Conservation (phyloP, 2,888 invertebrate genomes). For the Candidula unifasciata region DNA sequence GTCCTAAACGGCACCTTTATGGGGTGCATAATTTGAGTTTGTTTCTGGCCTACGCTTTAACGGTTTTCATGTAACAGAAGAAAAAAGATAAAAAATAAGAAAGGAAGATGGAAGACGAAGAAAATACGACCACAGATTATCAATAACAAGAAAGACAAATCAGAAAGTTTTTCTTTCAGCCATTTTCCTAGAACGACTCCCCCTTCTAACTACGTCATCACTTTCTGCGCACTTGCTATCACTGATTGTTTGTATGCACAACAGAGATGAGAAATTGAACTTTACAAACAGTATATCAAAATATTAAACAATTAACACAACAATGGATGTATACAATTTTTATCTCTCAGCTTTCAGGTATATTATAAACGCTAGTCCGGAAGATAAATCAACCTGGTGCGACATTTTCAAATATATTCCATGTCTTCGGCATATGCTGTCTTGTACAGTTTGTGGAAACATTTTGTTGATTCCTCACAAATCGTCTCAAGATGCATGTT, state of each 20-base stretch:
- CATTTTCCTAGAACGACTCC: not conserved
- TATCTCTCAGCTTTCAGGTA: conserved; percentile 89
- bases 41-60: too few species aligned
- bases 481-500: conserved; percentile 86
- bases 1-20: too few species aligned
- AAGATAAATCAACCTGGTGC: conserved; percentile 84
- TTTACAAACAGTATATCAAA: not conserved
- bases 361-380: conserved; percentile 86
- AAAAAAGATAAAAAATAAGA: too few species aligned
- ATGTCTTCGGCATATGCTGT: conserved; percentile 89
- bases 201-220: conserved; percentile 35
- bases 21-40: too few species aligned
- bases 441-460: conserved; percentile 92
- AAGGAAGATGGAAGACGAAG: too few species aligned
- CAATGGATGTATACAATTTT: conserved; percentile 89
- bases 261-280: not conserved
- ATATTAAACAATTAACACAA: not conserved
- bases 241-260: conserved; percentile 14
- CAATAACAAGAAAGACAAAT: not conserved
- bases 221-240: conserved; percentile 22
- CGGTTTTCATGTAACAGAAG: too few species aligned
- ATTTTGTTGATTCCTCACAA: conserved; percentile 89
- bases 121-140: not conserved
- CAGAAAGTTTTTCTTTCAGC: not conserved
- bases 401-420: conserved; percentile 90